phyloP scores from a whole-genome alignment of 2,113 vertebrate species.

The Eubucco bourcierii region DNA sequence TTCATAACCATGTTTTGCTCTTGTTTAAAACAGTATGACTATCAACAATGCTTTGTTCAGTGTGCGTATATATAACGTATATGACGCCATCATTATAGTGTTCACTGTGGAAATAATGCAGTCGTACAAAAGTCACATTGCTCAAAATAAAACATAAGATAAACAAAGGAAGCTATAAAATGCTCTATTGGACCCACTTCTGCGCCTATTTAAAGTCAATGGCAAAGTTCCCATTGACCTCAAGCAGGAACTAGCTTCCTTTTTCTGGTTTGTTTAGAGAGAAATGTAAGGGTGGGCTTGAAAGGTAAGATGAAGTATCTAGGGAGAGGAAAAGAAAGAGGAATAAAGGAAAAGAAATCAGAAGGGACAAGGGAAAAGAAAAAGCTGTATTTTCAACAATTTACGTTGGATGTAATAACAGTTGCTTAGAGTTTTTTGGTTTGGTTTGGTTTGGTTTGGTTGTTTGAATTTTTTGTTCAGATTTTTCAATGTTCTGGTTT shows the following conservation, averaged over 20 bases:
- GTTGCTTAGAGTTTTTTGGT: background rate
- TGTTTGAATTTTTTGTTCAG: background rate
- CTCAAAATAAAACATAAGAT: slow-evolving; percentile 67
- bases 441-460: background rate
- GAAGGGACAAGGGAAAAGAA: background rate
- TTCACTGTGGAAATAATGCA: slow-evolving; percentile 39
- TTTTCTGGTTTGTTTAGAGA: slow-evolving; percentile 49
- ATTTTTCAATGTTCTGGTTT: slow-evolving; percentile 10
- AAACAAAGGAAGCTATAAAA: slow-evolving; percentile 70
- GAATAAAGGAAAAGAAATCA: background rate
- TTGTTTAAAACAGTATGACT: slow-evolving; percentile 5
- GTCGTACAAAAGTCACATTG: slow-evolving; percentile 42
- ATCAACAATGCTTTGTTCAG: background rate
- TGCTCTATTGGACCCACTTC: slow-evolving; percentile 10
- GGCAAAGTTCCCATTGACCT: slow-evolving; percentile 59
- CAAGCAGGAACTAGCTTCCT: slow-evolving; percentile 49
- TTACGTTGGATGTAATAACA: background rate
- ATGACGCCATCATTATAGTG: background rate
- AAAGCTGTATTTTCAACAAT: background rate
- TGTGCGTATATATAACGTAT: slow-evolving; percentile 13
- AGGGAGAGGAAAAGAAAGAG: background rate
- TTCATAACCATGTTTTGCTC: background rate
- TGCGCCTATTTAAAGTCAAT: slow-evolving; percentile 57
- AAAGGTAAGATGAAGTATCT: slow-evolving; percentile 32
- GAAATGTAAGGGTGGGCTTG: background rate